A percentile compares a stretch with the other conserved stretches of the same genome.
phyloP scores from a whole-genome alignment of 2,888 invertebrate genomes.

The Steinernema scapterisci region DNA sequence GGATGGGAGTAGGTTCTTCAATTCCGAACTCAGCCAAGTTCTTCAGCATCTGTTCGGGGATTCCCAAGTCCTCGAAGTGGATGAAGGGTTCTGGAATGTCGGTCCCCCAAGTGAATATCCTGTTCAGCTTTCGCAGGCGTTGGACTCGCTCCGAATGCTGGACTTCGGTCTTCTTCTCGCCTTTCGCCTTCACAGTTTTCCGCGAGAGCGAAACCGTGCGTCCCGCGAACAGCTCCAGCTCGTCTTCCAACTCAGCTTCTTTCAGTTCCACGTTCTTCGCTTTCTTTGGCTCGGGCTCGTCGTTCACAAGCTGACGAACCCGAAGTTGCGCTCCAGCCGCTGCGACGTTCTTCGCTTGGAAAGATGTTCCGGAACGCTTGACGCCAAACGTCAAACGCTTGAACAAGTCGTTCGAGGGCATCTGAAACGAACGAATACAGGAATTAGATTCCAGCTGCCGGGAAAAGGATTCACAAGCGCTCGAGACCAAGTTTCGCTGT shows the following conservation, averaged over 20 bases:
- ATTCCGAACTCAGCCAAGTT: conserved; percentile 43
- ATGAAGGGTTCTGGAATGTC: conserved; percentile 60
- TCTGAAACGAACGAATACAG: neutral
- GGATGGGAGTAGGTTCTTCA: conserved; percentile 81
- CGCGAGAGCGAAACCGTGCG: conserved; percentile 10
- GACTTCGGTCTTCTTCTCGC: neutral
- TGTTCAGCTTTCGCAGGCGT: conserved; percentile 51
- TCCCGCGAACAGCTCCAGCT: conserved; percentile 8
- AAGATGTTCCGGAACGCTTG: conserved; percentile 10
- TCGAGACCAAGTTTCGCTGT: too few relatives aligned
- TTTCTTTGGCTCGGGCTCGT: conserved; percentile 2
- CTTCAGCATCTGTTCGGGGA: conserved; percentile 35
- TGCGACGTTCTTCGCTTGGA: neutral
- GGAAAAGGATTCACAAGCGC: too few relatives aligned
- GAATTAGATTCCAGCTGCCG: too few relatives aligned
- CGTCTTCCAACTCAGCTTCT: neutral
- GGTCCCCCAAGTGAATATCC: conserved; percentile 63
- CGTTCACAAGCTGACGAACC: neutral
- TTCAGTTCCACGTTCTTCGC: neutral
- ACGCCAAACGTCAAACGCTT: conserved; percentile 17
- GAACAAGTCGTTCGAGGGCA: conserved; percentile 12
- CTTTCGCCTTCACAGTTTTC: neutral
- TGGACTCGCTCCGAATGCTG: conserved; percentile 34
- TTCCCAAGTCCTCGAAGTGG: conserved; percentile 50
- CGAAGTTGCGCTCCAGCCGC: neutral